These are phyloP conservation scores for Aphidius colemani DNA, from an alignment of 2,888 invertebrate genomes.

Conservation along the genomic window DNA sequence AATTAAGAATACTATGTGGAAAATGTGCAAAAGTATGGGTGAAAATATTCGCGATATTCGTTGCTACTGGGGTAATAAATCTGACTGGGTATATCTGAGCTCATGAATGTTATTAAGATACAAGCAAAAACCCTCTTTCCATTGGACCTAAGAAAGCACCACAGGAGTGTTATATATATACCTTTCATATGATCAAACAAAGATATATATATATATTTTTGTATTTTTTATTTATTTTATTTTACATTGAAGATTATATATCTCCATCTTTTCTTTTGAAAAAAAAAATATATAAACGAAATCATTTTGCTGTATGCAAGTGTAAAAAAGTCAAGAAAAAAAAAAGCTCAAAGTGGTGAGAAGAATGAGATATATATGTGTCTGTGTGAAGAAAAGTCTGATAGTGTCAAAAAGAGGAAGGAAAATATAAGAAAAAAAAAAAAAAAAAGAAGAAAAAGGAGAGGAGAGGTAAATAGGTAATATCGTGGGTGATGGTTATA, in stretches of 20 bases:
- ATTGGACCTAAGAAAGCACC: slow-evolving; percentile 10
- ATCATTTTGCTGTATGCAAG: slow-evolving; percentile 6
- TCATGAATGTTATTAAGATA: slow-evolving; percentile 62
- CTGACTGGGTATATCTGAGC: slow-evolving; percentile 60
- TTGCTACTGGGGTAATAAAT: slow-evolving; percentile 59
- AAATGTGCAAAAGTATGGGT: slow-evolving; percentile 28
- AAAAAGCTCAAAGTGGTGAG: neutral
- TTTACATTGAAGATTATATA: neutral
- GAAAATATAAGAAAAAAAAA: slow-evolving; percentile 16
- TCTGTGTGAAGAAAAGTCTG: slow-evolving; percentile 11
- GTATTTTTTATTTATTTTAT: slow-evolving; percentile 5
- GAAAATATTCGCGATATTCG: slow-evolving; percentile 43
- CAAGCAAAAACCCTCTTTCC: slow-evolving; percentile 49
- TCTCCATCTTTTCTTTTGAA: neutral
- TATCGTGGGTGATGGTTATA: slow-evolving; percentile 19
- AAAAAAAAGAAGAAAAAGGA: too few relatives aligned
- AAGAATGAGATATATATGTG: neutral
- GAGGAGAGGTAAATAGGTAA: slow-evolving; percentile 12
- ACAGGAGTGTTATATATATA: slow-evolving; percentile 15
- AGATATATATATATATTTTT: slow-evolving; percentile 14
- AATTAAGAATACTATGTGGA: slow-evolving; percentile 35
- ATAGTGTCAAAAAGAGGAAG: slow-evolving; percentile 9
- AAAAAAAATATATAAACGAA: slow-evolving; percentile 10
- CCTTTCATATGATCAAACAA: slow-evolving; percentile 10
- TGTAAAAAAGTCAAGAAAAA: slow-evolving; percentile 14